These are phyloP conservation scores for Percopsis omiscomaycus DNA, from an alignment of 2,797 vertebrate genomes.

Conservation along the genomic window DNA sequence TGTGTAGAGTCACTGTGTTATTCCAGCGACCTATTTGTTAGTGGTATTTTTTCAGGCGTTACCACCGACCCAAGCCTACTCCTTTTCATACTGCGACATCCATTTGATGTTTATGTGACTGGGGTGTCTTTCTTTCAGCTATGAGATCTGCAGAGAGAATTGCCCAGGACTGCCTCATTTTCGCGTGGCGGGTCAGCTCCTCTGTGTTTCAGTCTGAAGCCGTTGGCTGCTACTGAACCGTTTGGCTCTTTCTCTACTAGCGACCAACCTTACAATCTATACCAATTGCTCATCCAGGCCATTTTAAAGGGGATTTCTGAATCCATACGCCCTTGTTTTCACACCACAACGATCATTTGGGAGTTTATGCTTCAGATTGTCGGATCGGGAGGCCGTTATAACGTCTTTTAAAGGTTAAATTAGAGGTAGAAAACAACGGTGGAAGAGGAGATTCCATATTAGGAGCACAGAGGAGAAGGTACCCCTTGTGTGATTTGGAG, in stretches of 20 bases:
- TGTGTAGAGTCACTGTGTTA: too few relatives aligned
- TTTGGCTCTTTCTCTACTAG: constrained; percentile 93
- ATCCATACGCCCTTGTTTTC: constrained; percentile 55
- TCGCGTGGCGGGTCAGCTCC: constrained; percentile 76
- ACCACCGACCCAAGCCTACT: constrained; percentile 26
- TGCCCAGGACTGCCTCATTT: constrained; percentile 76
- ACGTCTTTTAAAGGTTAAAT: constrained; percentile 70
- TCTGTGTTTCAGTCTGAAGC: constrained; percentile 78
- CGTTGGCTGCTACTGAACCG: constrained; percentile 91
- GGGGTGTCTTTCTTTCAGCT: constrained; percentile 56
- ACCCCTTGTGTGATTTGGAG: constrained; percentile 75
- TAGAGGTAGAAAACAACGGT: constrained; percentile 55
- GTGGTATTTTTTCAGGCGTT: constrained; percentile 7
- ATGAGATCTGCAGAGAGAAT: constrained; percentile 67
- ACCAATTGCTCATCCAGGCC: constrained; percentile 80
- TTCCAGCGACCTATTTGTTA: neutral
- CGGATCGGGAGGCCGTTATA: constrained; percentile 69
- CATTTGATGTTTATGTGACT: constrained; percentile 67
- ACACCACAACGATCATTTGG: constrained; percentile 70
- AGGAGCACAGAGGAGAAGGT: constrained; percentile 76
- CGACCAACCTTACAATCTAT: constrained; percentile 85
- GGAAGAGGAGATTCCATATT: constrained; percentile 81
- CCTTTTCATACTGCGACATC: constrained; percentile 67
- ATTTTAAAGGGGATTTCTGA: constrained; percentile 66
- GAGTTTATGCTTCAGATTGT: constrained; percentile 62